These are phyloP conservation scores for Thalassaphorura encarpata DNA, from an alignment of 1,140 invertebrate species.

Conservation along the genomic window DNA sequence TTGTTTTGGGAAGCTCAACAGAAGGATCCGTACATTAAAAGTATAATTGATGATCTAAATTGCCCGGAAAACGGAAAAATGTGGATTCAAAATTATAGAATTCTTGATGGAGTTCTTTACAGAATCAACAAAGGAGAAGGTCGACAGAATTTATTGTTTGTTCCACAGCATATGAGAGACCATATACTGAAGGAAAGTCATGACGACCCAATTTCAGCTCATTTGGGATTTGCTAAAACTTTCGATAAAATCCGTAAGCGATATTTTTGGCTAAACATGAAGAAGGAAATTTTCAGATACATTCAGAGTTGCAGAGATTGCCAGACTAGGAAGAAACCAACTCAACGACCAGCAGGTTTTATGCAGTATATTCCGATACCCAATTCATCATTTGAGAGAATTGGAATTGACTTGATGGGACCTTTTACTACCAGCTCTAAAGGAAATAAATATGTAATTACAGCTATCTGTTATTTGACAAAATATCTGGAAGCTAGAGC, in stretches of 20 bases:
- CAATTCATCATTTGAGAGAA: neutral
- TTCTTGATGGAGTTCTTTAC: too few species aligned
- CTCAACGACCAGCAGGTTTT: neutral
- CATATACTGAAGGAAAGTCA: neutral
- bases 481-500: conserved; percentile 1
- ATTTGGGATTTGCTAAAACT: conserved; percentile 2
- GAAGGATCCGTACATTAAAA: too few species aligned
- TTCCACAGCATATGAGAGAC: too few species aligned
- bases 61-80: too few species aligned
- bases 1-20: neutral
- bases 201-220: neutral
- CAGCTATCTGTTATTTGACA: neutral
- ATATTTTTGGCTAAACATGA: conserved; percentile 5
- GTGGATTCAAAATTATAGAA: too few species aligned
- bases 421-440: neutral
- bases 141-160: too few species aligned
- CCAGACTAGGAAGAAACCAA: neutral
- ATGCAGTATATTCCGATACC: neutral
- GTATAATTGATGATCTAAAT: too few species aligned
- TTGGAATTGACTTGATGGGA: conserved; percentile 7
- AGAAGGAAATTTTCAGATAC: neutral
- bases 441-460: conserved; percentile 2
- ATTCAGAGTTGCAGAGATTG: neutral
- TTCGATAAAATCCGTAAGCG: neutral
- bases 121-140: too few species aligned